Evolutionary conservation across 2,113 vertebrate genomes (phyloP).

Genomic region (Polypterus senegalus): DNA sequence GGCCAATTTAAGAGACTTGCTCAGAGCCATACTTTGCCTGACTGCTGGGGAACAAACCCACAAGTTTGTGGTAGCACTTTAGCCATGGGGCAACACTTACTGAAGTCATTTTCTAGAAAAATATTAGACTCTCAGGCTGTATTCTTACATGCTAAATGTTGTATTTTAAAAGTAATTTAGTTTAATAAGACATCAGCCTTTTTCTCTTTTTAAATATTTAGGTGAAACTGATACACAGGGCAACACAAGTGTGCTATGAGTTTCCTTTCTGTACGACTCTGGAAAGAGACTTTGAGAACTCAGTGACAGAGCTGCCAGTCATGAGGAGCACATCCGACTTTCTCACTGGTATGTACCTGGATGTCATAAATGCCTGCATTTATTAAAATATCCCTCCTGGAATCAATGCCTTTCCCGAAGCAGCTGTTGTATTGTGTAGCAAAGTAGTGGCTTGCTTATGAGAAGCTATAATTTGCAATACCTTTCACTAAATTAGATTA

Average conservation of each 20-base stretch:
- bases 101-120: background rate
- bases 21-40: background rate
- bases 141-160: background rate
- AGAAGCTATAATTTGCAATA: background rate
- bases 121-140: background rate
- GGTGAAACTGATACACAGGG: conserved; percentile 31
- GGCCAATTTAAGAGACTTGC: no score
- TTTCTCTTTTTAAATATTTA: conserved; percentile 21
- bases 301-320: conserved; percentile 25
- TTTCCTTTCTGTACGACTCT: conserved; percentile 29
- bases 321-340: conserved; percentile 22
- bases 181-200: background rate
- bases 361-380: background rate
- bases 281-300: conserved; percentile 16
- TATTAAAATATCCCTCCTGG: background rate
- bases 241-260: conserved; percentile 25
- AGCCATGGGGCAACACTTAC: background rate
- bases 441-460: background rate
- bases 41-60: background rate
- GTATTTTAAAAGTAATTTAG: background rate
- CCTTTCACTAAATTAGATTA: background rate
- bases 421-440: background rate
- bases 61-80: background rate
- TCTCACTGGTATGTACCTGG: conserved; percentile 21
- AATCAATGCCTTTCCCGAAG: background rate